Evolutionary conservation across 2,888 invertebrate species (phyloP).

Genomic region (Eupeodes latifasciatus): DNA sequence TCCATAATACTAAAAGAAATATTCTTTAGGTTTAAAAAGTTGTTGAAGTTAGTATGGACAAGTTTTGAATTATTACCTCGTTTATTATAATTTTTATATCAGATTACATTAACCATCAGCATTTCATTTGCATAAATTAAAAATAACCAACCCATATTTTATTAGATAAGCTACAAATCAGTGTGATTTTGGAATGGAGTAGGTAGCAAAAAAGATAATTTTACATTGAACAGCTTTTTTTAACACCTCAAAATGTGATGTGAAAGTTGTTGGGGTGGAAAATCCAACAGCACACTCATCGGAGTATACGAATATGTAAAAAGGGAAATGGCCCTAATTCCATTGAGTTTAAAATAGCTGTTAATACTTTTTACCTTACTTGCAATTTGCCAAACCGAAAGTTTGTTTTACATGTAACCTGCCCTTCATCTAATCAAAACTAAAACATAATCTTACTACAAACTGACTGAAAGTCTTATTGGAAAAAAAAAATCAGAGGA

Average conservation of each 20-base stretch:
- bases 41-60: background rate
- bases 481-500: too few species aligned
- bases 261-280: background rate
- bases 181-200: background rate
- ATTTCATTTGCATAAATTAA: slow-evolving; percentile 13
- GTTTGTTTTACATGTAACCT: background rate
- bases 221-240: background rate
- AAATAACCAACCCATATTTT: background rate
- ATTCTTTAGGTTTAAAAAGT: too few species aligned
- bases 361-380: slow-evolving; percentile 10
- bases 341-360: slow-evolving; percentile 31
- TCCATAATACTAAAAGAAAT: too few species aligned
- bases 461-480: too few species aligned
- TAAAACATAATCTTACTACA: too few species aligned
- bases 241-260: background rate
- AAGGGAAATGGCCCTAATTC: slow-evolving; percentile 34
- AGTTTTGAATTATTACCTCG: slow-evolving; percentile 11
- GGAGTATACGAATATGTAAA: background rate
- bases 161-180: slow-evolving; percentile 7
- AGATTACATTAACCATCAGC: slow-evolving; percentile 1
- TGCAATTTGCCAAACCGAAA: slow-evolving; percentile 13
- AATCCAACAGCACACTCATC: background rate
- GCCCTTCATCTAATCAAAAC: too few species aligned
- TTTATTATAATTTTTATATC: slow-evolving; percentile 15
- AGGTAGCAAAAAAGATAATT: background rate